phyloP scores from a whole-genome alignment of 2,797 vertebrate genomes.

The Atherinosoma microstoma region DNA sequence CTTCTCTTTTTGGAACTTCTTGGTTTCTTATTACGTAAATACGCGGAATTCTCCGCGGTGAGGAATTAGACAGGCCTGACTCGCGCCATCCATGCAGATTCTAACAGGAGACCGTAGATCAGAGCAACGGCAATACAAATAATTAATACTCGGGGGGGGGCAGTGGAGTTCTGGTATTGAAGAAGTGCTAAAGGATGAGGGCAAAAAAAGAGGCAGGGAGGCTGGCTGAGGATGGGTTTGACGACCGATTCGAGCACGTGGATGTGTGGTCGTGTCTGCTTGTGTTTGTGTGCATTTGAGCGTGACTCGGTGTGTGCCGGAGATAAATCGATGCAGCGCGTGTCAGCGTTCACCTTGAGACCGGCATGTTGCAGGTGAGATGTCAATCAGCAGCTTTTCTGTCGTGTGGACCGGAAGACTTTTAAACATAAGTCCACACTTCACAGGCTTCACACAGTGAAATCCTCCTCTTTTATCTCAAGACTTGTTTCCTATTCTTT shows the following conservation, averaged over 20 bases:
- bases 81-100: slow-evolving; percentile 70
- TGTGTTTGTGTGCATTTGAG: background rate
- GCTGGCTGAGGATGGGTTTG: slow-evolving; percentile 33
- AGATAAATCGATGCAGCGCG: slow-evolving; percentile 45
- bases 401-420: slow-evolving; percentile 10
- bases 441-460: background rate
- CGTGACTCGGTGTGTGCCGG: background rate
- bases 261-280: background rate
- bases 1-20: slow-evolving; percentile 7
- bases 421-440: background rate
- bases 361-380: slow-evolving; percentile 44
- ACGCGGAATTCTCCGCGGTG: slow-evolving; percentile 49
- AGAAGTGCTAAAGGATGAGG: slow-evolving; percentile 30
- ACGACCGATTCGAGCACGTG: slow-evolving; percentile 37
- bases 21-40: slow-evolving; percentile 52
- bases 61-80: slow-evolving; percentile 69
- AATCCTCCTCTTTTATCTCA: background rate
- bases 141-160: slow-evolving; percentile 79
- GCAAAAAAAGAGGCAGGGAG: slow-evolving; percentile 1
- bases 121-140: slow-evolving; percentile 72
- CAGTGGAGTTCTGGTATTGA: slow-evolving; percentile 46
- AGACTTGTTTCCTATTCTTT: background rate
- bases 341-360: slow-evolving; percentile 43
- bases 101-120: slow-evolving; percentile 69
- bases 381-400: slow-evolving; percentile 44